Evolutionary conservation across 2,888 invertebrate genomes (phyloP).

Genomic region (Apantesis nais): DNA sequence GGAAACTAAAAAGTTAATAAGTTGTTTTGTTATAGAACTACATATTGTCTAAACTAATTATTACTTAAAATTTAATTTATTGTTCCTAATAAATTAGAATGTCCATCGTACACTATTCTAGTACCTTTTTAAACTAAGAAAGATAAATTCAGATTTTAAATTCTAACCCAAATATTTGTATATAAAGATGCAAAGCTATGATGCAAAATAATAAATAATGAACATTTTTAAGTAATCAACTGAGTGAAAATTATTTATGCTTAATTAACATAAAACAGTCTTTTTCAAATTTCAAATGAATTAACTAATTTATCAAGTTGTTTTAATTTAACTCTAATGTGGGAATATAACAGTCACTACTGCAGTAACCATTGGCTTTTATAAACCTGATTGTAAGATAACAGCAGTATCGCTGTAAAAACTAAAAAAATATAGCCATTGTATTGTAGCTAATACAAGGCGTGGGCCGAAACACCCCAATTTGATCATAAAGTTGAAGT

Average conservation of each 20-base stretch:
- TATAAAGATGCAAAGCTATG: background rate
- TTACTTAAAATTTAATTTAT: background rate
- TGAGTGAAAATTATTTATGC: background rate
- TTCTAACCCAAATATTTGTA: background rate
- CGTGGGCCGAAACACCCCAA: slow-evolving; percentile 51
- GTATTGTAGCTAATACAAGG: slow-evolving; percentile 14
- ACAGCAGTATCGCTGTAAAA: slow-evolving; percentile 18
- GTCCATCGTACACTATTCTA: background rate
- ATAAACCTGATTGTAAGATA: slow-evolving; percentile 1
- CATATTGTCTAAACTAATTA: background rate
- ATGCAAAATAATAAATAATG: background rate
- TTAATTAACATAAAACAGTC: background rate
- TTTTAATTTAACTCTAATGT: background rate
- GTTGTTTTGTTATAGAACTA: background rate
- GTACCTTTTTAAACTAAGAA: background rate
- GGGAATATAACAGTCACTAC: background rate
- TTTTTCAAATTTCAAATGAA: background rate
- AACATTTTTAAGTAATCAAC: background rate
- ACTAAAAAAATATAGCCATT: slow-evolving; percentile 22
- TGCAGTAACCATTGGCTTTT: background rate
- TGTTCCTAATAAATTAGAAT: background rate
- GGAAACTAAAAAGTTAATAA: slow-evolving; percentile 13
- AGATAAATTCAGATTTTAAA: background rate
- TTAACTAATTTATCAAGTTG: background rate
- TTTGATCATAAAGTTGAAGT: slow-evolving; percentile 33